phyloP scores from a whole-genome alignment of 1,140 invertebrate genomes.

The Solenopsis fugax region DNA sequence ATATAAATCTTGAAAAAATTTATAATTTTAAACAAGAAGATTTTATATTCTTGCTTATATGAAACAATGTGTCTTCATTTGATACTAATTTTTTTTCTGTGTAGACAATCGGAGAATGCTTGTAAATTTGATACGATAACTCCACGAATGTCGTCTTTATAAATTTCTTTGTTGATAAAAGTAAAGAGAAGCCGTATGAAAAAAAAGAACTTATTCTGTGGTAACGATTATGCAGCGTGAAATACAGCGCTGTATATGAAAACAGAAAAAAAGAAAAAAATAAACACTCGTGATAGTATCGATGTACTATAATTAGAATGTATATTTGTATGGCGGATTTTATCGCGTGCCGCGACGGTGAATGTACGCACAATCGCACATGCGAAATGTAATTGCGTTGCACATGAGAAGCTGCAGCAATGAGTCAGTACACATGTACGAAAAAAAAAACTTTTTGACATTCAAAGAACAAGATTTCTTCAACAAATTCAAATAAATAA shows the following conservation, averaged over 20 bases:
- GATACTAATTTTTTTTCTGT: too few relatives aligned
- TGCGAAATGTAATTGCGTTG: not conserved
- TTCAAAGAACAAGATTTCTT: not conserved
- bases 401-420: not conserved
- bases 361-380: conserved; percentile 1
- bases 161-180: conserved; percentile 2
- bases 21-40: too few relatives aligned
- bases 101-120: conserved; percentile 30
- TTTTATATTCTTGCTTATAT: too few relatives aligned
- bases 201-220: not conserved
- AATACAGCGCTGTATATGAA: not conserved
- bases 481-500: conserved; percentile 1
- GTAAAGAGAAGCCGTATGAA: not conserved
- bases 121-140: conserved; percentile 53
- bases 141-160: not conserved
- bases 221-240: not conserved
- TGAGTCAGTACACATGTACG: not conserved
- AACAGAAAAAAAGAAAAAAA: not conserved
- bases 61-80: too few relatives aligned
- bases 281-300: not conserved
- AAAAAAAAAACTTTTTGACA: not conserved
- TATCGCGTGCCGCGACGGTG: not conserved
- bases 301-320: conserved; percentile 21
- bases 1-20: too few relatives aligned
- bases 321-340: not conserved